Evolutionary conservation across 2,113 vertebrate genomes (phyloP).

Genomic region (Axis porcinus): DNA sequence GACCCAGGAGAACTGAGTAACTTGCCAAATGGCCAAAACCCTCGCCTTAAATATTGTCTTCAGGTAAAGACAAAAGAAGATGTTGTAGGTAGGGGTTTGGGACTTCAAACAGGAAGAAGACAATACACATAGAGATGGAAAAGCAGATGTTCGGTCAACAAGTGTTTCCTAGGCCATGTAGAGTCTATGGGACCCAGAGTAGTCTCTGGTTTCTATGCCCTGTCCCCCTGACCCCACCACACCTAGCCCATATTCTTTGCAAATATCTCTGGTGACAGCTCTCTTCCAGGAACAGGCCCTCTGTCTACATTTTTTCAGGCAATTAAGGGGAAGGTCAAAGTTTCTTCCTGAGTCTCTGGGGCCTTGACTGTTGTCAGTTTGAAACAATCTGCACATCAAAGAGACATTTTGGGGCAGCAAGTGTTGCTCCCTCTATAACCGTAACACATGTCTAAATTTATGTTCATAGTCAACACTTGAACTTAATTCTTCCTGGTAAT

Average conservation of each 20-base stretch:
- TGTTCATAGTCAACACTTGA: background rate
- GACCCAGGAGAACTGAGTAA: background rate
- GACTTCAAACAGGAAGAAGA: background rate
- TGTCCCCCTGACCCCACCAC: background rate
- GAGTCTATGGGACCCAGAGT: background rate
- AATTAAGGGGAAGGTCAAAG: background rate
- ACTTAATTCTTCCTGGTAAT: background rate
- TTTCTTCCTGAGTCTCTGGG: background rate
- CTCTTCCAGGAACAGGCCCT: background rate
- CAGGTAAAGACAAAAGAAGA: background rate
- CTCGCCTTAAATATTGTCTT: background rate
- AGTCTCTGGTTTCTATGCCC: background rate
- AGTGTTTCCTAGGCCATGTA: background rate
- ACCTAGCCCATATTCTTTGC: background rate
- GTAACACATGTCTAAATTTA: background rate
- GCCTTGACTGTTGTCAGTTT: background rate
- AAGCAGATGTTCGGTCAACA: background rate
- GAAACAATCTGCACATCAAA: background rate
- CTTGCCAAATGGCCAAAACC: background rate
- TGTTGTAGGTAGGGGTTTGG: background rate
- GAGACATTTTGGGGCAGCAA: background rate
- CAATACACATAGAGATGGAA: background rate
- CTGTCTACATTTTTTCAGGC: background rate
- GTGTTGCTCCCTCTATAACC: background rate
- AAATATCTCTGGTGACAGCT: background rate